Conservation (phyloP, 1,140 invertebrate genomes). For the Aphaenogaster floridana region DNA sequence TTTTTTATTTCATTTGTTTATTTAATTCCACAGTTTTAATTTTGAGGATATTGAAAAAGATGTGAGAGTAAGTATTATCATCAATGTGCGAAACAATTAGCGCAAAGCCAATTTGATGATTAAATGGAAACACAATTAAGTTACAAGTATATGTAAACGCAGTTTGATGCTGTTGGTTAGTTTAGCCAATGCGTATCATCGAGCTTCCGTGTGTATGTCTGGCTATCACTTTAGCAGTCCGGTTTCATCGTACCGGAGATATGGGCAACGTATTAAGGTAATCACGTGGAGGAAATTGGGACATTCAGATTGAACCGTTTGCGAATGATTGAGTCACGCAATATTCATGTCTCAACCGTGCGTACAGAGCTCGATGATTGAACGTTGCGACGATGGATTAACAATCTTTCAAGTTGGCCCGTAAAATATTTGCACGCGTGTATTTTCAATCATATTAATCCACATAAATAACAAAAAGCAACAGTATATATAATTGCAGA, state of each 20-base stretch:
- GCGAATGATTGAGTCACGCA: constrained; percentile 70
- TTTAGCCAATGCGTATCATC: constrained; percentile 45
- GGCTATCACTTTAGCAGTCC: constrained; percentile 57
- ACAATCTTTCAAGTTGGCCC: background rate
- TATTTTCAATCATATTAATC: background rate
- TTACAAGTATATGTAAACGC: constrained; percentile 32
- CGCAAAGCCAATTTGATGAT: constrained; percentile 17
- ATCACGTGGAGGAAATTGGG: constrained; percentile 71
- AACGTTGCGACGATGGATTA: constrained; percentile 50
- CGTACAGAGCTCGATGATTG: constrained; percentile 38
- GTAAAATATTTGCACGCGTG: background rate
- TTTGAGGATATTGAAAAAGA: background rate
- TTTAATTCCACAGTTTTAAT: background rate
- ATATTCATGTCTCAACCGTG: constrained; percentile 64
- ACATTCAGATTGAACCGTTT: constrained; percentile 68
- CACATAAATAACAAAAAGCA: background rate
- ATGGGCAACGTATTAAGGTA: constrained; percentile 67
- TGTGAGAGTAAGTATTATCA: background rate
- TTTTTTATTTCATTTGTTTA: background rate
- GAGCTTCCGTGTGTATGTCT: constrained; percentile 38
- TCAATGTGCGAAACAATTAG: constrained; percentile 4
- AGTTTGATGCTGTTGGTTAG: constrained; percentile 48
- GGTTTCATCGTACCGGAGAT: constrained; percentile 61
- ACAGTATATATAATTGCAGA: background rate
- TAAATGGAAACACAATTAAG: constrained; percentile 28